These are phyloP conservation scores for Micronycteris hirsuta DNA, from an alignment of 2,113 vertebrate species.

Conservation along the genomic window DNA sequence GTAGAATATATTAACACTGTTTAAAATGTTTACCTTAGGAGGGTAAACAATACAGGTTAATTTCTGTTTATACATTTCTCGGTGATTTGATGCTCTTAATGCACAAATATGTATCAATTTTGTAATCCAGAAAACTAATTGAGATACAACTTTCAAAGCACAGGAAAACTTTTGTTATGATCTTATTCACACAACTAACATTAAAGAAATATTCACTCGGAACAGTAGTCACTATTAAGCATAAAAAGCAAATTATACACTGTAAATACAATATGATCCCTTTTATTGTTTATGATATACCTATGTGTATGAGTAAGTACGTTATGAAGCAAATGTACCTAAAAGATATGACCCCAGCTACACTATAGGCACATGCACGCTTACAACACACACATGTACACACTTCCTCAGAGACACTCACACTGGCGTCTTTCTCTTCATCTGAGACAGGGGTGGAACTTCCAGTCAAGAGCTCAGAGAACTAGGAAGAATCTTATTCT, in stretches of 20 bases:
- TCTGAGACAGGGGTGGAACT: neutral
- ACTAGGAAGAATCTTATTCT: neutral
- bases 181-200: neutral
- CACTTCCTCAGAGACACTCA: neutral
- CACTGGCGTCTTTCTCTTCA: neutral
- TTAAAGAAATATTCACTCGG: neutral
- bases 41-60: neutral
- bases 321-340: slow-evolving; percentile 14
- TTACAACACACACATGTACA: neutral
- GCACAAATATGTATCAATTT: neutral
- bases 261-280: neutral
- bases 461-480: neutral
- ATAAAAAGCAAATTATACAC: neutral
- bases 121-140: neutral
- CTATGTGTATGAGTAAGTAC: neutral
- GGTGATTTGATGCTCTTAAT: neutral
- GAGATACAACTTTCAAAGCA: neutral
- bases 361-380: neutral
- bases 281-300: neutral
- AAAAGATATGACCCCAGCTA: neutral
- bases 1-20: neutral
- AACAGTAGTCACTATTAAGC: neutral
- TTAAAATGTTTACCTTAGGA: neutral
- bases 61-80: slow-evolving; percentile 8
- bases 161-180: neutral